These are phyloP conservation scores for Paraplagusia blochii DNA, from an alignment of 2,113 vertebrate genomes.

Conservation along the genomic window DNA sequence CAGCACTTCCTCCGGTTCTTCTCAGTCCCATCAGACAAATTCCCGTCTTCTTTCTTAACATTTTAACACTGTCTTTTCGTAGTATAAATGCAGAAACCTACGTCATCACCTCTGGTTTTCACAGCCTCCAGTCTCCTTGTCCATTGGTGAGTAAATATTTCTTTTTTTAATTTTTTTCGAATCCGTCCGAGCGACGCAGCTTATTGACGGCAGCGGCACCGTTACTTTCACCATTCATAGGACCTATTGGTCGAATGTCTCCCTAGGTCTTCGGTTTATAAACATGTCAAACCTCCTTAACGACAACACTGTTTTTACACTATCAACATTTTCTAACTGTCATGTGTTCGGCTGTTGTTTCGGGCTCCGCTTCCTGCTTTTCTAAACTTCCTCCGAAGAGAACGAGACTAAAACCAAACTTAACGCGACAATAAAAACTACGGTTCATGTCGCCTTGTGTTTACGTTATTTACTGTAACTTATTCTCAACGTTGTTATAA, in stretches of 20 bases:
- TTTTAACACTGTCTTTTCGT: background rate
- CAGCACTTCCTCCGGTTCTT: background rate
- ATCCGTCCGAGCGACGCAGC: background rate
- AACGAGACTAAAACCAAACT: background rate
- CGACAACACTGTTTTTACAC: background rate
- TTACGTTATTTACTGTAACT: too few relatives aligned
- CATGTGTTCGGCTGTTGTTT: background rate
- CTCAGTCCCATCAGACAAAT: background rate
- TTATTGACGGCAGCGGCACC: constrained; percentile 34
- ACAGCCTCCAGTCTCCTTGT: constrained; percentile 13
- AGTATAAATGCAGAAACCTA: constrained; percentile 41
- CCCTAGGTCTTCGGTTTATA: background rate
- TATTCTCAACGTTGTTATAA: too few relatives aligned
- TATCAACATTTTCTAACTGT: background rate
- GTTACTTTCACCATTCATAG: constrained; percentile 25
- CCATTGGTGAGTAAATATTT: constrained; percentile 66
- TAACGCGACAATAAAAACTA: too few relatives aligned
- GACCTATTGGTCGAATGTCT: background rate
- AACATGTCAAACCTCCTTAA: background rate
- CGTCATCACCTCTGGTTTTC: constrained; percentile 3
- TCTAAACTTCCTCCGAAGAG: constrained; percentile 1
- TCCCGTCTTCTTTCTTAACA: background rate
- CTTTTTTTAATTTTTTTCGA: too few relatives aligned
- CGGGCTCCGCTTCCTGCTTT: constrained; percentile 9
- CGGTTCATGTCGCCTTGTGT: background rate